Conservation (phyloP, 2,113 vertebrate genomes). For the Ptyas mucosa region DNA sequence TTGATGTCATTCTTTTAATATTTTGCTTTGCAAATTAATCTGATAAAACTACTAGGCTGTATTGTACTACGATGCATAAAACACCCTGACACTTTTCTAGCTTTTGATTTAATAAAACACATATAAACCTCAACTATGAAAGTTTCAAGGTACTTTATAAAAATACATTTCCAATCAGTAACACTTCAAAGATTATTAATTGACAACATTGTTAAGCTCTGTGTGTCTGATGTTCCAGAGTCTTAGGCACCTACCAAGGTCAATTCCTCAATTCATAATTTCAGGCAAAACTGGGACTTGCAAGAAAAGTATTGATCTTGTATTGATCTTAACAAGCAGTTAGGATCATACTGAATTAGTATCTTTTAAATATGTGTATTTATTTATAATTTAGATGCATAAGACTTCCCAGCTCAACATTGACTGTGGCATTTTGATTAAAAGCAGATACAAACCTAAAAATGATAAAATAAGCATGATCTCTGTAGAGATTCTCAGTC, state of each 20-base stretch:
- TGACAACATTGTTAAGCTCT: background rate
- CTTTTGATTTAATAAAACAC: background rate
- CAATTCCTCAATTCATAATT: background rate
- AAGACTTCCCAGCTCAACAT: background rate
- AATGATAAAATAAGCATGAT: background rate
- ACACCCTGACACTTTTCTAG: background rate
- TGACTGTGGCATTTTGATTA: background rate
- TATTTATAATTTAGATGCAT: background rate
- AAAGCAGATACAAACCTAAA: background rate
- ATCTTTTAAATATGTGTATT: background rate
- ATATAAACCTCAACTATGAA: background rate
- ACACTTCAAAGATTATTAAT: background rate
- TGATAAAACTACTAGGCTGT: background rate
- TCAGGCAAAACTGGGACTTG: background rate
- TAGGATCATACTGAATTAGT: background rate
- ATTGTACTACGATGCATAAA: background rate
- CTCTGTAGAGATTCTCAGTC: too few species aligned
- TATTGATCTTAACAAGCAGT: background rate
- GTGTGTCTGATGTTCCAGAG: background rate
- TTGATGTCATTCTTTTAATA: background rate
- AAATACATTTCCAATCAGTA: background rate
- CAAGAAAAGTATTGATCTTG: background rate
- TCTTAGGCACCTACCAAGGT: background rate
- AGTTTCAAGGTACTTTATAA: background rate
- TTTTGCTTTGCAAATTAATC: background rate